Evolutionary conservation across 1,140 invertebrate genomes (phyloP), one percentile per base, ranked within the genome.

Genomic region (Drosophila teissieri): DNA sequence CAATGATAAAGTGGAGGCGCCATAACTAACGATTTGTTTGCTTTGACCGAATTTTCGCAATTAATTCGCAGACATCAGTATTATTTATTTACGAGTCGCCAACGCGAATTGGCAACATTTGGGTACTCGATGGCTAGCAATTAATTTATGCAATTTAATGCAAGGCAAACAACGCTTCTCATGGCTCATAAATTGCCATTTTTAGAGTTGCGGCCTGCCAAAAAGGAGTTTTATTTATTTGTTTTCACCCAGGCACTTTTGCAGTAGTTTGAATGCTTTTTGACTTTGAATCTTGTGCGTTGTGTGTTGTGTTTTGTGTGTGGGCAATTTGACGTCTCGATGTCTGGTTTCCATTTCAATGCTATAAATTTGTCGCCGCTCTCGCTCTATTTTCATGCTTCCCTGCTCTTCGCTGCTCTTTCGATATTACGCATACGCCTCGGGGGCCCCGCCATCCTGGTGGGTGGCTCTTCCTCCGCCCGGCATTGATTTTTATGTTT

Each of bases 291-390:
- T 39, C 3, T 27, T 44, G 17, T 49, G 14, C 22, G 40, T 64
- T 15, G 3, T 73, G 31, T 48, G 12, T 73, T 73, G 3, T 73
- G 31, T 48, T 10, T 73, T 73, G 44, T 68, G 22, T 61, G 49
- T 62, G 42, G 51, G 68, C 55, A 55, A 62, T 82, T 73, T 88
- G 83, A 88, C 83, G 83, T 83, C 83, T 83, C 84, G 72, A 77
- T 89, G 83, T 88, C 83, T 88, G 83, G 67, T 80, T 89, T 89
- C 62, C 83, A 77, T 88, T 83, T 88, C 83, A 89, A 77, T 83
- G 72, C 84, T 69, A 88, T 88, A 89, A 89, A 88, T 88, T 88
- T 83, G 83, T 86, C 83, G 83, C 79, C 75, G 67, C 48, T 55
- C 51, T 27, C 51, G 17, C 40, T 40, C 36, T 68, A 12, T 53